Evolutionary conservation across 1,140 invertebrate species (phyloP), one percentile per base, ranked within the genome.

Genomic region (Zaprionus ghesquierei): DNA sequence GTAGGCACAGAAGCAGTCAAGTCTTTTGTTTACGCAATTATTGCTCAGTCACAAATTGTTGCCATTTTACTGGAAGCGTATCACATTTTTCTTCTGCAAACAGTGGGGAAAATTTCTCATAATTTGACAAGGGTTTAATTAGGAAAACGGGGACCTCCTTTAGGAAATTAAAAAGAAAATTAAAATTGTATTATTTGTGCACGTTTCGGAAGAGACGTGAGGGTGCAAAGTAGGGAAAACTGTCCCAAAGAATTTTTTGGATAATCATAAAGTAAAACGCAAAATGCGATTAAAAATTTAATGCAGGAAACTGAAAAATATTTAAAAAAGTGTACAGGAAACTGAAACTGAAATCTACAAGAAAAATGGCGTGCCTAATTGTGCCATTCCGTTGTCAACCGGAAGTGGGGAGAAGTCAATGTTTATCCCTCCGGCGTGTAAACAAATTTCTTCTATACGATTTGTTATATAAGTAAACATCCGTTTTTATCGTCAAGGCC

Each of bases 51-150:
- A 25, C 6, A 51, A 51, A 27, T 23, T 27, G 13, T 50, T 25
- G 12, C 23, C 5, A 13, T 46, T 20, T 18, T 2, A 20, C 41
- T 20, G 9, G 4, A 22, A 22, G 10, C 3, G 9, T 22, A 46
- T 18, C 41, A 46, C 15, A 46, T 46, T 46, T 18, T 22, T 20
- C 41, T 46, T 46, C 5, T 22, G 41, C 18, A 22, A 20, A 22
- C 35, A 41, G n/a, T 15, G n/a, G 2, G n/a, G 3, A 10, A n/a
- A 51, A 4, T 6, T 25, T 5, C 12, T 6, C 29, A 23, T 38
- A 49, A 61, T 49, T 61, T 61, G 59, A 50, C 59, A 61, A 35
- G 31, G 20, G 29, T 62, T 53, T 51, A 35, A 38, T 62, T 53
- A 27, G 12, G 1, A 51, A 51, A 27, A n/a, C 5, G 22, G 12